phyloP scores from a whole-genome alignment of 2,888 invertebrate genomes.

The Panopea generosa region DNA sequence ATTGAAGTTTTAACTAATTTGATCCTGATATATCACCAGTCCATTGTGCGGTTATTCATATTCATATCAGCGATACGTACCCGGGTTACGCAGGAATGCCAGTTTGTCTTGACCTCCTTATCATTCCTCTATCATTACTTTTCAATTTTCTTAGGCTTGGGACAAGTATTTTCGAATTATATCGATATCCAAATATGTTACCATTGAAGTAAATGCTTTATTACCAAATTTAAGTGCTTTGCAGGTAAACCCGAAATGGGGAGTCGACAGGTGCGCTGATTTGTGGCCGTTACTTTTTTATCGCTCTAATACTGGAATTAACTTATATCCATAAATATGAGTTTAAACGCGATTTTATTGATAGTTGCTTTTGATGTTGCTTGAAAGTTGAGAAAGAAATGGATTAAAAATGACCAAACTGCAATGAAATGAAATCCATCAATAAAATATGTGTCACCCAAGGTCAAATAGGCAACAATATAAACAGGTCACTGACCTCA shows the following conservation, averaged over 20 bases:
- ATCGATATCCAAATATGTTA: conserved; percentile 1
- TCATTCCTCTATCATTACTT: conserved; percentile 38
- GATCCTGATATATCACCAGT: no score
- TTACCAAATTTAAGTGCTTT: not conserved
- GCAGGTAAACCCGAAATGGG: conserved; percentile 8
- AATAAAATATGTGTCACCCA: conserved; percentile 12
- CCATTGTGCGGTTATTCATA: no score
- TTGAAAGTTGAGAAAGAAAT: conserved; percentile 31
- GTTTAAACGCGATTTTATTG: conserved; percentile 47
- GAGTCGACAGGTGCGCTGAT: conserved; percentile 22
- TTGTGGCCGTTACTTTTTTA: conserved; percentile 16
- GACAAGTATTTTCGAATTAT: not conserved
- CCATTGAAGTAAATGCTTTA: no score
- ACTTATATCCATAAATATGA: conserved; percentile 42
- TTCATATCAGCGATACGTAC: no score
- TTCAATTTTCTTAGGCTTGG: conserved; percentile 33
- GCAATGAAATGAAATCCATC: conserved; percentile 19
- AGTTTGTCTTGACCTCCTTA: not conserved
- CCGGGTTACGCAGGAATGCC: no score
- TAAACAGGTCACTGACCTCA: no score
- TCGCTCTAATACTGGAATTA: conserved; percentile 15
- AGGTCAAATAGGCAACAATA: conserved; percentile 6
- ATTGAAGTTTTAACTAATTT: no score
- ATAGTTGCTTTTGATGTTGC: conserved; percentile 45
- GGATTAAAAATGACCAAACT: conserved; percentile 14